These are phyloP conservation scores for Euborellia annulipes DNA, from an alignment of 1,140 invertebrate species.

Conservation along the genomic window DNA sequence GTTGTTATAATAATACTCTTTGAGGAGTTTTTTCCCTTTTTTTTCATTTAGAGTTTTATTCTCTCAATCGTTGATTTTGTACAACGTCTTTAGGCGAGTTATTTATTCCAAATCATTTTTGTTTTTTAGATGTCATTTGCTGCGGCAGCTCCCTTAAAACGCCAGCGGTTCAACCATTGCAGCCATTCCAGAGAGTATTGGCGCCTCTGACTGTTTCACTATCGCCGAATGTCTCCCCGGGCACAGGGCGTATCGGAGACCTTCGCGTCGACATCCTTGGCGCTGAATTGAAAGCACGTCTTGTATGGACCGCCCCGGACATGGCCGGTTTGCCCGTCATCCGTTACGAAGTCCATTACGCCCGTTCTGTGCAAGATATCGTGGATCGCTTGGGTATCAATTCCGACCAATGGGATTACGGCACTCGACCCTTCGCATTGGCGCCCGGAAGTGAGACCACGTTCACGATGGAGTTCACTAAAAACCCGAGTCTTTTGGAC, in stretches of 20 bases:
- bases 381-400: slow-evolving; percentile 28
- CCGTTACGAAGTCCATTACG: slow-evolving; percentile 32
- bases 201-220: slow-evolving; percentile 25
- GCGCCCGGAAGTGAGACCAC: slow-evolving; percentile 27
- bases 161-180: slow-evolving; percentile 25
- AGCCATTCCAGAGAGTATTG: slow-evolving; percentile 30
- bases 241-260: slow-evolving; percentile 30
- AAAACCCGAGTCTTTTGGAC: slow-evolving; percentile 28
- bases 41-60: no score
- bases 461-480: slow-evolving; percentile 29
- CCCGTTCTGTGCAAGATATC: slow-evolving; percentile 26
- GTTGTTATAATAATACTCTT: no score
- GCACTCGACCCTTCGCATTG: slow-evolving; percentile 22
- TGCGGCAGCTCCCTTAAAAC: slow-evolving; percentile 31
- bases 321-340: slow-evolving; percentile 31
- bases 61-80: no score
- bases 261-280: slow-evolving; percentile 25
- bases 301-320: slow-evolving; percentile 38
- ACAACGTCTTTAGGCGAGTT: no score
- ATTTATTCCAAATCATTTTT: no score
- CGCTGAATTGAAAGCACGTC: slow-evolving; percentile 25
- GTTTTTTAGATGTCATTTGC: slow-evolving; percentile 23
- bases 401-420: slow-evolving; percentile 24
- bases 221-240: not conserved
- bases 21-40: no score